phyloP scores from a whole-genome alignment of 2,113 vertebrate species.

The Reinhardtius hippoglossoides region DNA sequence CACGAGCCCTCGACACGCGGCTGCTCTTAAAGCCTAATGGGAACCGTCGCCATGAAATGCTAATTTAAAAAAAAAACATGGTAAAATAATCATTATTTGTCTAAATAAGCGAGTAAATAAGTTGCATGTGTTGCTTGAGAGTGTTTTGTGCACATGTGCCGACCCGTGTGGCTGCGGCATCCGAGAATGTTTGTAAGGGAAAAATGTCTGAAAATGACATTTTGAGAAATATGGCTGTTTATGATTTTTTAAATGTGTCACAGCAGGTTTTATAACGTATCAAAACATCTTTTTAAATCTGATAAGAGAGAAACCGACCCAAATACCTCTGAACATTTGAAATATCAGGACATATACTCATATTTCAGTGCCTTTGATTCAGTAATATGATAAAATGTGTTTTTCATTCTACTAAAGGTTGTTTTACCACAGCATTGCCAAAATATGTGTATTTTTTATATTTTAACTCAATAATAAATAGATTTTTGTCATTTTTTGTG shows the following conservation, averaged over 20 bases:
- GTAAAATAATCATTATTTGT: too few species aligned
- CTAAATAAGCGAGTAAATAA: not conserved
- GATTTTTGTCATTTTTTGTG: not conserved
- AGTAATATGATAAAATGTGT: not conserved
- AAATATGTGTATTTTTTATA: not conserved
- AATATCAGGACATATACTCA: not conserved
- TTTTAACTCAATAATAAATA: not conserved
- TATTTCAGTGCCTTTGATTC: not conserved
- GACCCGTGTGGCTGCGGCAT: not conserved
- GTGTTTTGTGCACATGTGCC: not conserved
- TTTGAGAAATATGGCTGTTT: too few species aligned
- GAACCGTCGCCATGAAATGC: too few species aligned
- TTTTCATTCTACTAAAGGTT: not conserved
- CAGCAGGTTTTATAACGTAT: too few species aligned
- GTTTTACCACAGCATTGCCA: not conserved
- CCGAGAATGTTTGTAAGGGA: not conserved
- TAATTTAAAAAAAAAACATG: too few species aligned
- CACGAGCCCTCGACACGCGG: too few species aligned
- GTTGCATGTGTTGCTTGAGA: not conserved
- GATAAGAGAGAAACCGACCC: not conserved
- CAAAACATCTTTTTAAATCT: not conserved
- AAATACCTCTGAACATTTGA: not conserved
- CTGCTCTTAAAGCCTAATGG: too few species aligned
- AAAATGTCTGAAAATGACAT: too few species aligned
- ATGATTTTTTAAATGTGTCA: too few species aligned